Evolutionary conservation across 2,797 vertebrate genomes (phyloP), one percentile per base, ranked within the genome.

Genomic region (Enteromius afrohamiltoni): DNA sequence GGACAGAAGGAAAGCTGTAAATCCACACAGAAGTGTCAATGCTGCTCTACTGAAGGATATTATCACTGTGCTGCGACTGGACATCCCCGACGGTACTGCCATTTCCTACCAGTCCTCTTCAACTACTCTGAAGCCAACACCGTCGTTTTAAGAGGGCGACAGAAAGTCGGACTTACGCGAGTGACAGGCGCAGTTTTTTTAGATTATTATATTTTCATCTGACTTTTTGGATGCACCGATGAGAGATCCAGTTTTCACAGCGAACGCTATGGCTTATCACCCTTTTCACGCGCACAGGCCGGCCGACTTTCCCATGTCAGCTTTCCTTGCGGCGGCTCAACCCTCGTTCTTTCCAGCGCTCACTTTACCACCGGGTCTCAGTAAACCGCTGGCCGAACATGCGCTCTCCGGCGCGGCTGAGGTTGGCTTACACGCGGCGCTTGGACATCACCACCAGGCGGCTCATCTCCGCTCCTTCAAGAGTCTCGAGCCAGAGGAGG

Each of bases 261-360:
- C 93, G 93, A 94, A 93, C 90, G 94, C 93, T 92, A 99, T 98
- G 97, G 96, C 96, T 94, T 96, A 97, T 93, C 95, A 96, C 89
- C 96, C 96, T 83, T 97, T 97, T 93, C 95, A 95, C 89, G 92
- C 94, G 90, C 96, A 96, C 90, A 94, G 95, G 93, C 93, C 95
- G 68, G 95, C 94, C 91, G 95, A 96, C 91, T 95, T 97, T 90
- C 94, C 96, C 87, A 92, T 96, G 91, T 94, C 96, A 85, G 95
- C 96, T 40, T 94, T 96, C 75, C 77, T 96, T 31, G 91, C 95
- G 85, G 93, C 94, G 77, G 93, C 96, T 84, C 96, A 96, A 78
- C 94, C 96, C 47, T 94, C 96, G 10, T 95, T 96, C 82, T 93
- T 95, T 90, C 95, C 96, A 1, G 89, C 93, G 65, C 93, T 95